Conservation (phyloP, 1,140 invertebrate genomes). For the Aphaenogaster ashmeadi region DNA sequence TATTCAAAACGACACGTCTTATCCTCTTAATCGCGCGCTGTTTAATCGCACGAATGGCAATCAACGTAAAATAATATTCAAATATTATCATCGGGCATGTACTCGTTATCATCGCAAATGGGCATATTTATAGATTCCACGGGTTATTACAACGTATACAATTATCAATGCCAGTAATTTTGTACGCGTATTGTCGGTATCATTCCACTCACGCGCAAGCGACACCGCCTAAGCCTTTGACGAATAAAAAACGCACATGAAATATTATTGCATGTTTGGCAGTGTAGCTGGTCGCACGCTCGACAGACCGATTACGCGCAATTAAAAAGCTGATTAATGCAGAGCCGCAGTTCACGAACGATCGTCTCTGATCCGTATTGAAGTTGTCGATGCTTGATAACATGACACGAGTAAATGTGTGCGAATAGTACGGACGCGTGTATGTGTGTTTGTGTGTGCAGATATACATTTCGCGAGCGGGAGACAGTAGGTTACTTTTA, state of each 20-base stretch:
- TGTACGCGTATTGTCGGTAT: conserved; percentile 18
- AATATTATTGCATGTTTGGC: conserved; percentile 24
- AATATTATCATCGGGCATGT: conserved; percentile 30
- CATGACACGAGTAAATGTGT: conserved; percentile 1
- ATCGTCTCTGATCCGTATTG: conserved; percentile 18
- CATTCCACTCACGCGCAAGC: background rate
- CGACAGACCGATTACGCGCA: conserved; percentile 26
- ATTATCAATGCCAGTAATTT: conserved; percentile 52
- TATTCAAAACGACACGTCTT: conserved; percentile 17
- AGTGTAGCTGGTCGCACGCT: background rate
- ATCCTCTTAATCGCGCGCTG: background rate
- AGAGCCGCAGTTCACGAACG: conserved; percentile 34
- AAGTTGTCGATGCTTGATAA: conserved; percentile 7
- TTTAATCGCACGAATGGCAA: conserved; percentile 12
- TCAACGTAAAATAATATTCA: conserved; percentile 24
- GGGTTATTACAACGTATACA: conserved; percentile 35
- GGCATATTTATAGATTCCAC: conserved; percentile 48
- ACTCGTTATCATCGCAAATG: conserved; percentile 15
- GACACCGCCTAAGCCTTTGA: background rate
- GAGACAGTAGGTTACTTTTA: conserved; percentile 72
- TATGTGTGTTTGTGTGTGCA: background rate
- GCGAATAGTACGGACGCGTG: background rate
- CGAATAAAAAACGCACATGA: conserved; percentile 43
- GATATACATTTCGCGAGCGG: conserved; percentile 55
- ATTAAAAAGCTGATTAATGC: conserved; percentile 57